These are phyloP conservation scores for Hydrotaea cyrtoneurina DNA, from an alignment of 2,888 invertebrate genomes.

Conservation along the genomic window DNA sequence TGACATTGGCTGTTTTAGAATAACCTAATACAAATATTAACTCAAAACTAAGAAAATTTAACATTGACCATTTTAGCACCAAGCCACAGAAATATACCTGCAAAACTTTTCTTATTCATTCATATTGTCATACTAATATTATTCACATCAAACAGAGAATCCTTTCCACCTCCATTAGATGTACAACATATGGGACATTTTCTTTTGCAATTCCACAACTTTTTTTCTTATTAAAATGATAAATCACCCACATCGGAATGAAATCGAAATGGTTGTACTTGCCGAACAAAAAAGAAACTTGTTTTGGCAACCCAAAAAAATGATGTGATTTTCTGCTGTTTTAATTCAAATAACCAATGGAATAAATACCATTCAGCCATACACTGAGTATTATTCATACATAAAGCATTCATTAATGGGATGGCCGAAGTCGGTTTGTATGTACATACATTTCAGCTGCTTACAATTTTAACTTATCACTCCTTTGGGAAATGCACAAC, in stretches of 20 bases:
- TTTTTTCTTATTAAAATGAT: not conserved
- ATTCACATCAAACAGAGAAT: too few relatives aligned
- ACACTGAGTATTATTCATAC: too few relatives aligned
- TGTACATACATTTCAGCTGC: constrained; percentile 58
- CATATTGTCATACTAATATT: too few relatives aligned
- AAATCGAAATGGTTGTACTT: not conserved
- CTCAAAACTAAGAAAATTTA: too few relatives aligned
- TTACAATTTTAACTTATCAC: constrained; percentile 79
- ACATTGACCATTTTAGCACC: too few relatives aligned
- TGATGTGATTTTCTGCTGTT: constrained; percentile 47
- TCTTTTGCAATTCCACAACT: not conserved
- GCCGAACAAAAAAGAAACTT: constrained; percentile 4
- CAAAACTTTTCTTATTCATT: too few relatives aligned
- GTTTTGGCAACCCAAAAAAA: constrained; percentile 50
- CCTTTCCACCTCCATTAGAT: too few relatives aligned
- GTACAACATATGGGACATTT: not conserved
- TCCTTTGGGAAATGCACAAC: constrained; percentile 76
- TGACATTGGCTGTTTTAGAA: too few relatives aligned
- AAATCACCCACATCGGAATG: not conserved
- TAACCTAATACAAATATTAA: too few relatives aligned
- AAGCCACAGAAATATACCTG: too few relatives aligned
- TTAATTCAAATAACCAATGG: constrained; percentile 52
- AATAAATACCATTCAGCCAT: constrained; percentile 46
- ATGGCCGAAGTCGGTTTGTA: constrained; percentile 43
- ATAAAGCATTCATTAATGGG: constrained; percentile 68